phyloP scores from a whole-genome alignment of 2,113 vertebrate genomes.

The Phasianus colchicus region DNA sequence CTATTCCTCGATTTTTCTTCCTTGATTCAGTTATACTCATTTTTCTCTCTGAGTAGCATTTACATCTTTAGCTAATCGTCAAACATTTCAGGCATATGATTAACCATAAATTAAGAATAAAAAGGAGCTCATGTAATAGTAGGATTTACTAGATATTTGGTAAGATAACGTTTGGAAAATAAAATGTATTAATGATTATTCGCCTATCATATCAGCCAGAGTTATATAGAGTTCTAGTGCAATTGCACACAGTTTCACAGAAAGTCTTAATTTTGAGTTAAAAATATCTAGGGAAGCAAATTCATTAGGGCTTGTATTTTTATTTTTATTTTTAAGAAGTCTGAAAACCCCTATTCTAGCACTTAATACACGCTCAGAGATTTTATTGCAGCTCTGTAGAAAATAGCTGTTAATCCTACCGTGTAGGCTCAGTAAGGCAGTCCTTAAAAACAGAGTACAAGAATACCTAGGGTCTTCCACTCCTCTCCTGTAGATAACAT shows the following conservation, averaged over 20 bases:
- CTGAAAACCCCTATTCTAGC: constrained; percentile 3
- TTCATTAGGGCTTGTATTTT: neutral
- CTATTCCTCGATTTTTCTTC: neutral
- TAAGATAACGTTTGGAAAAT: neutral
- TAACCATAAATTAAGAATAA: neutral
- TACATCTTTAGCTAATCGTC: neutral
- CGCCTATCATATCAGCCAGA: neutral
- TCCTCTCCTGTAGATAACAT: neutral
- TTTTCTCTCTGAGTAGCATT: neutral
- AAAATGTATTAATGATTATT: neutral
- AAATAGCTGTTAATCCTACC: constrained; percentile 19
- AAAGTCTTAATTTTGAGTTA: constrained; percentile 29
- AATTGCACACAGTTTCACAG: neutral
- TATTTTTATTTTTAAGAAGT: neutral
- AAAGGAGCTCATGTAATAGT: neutral
- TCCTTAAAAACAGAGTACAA: neutral
- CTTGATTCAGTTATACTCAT: neutral
- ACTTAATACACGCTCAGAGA: neutral
- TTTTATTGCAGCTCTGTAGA: neutral
- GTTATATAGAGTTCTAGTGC: neutral
- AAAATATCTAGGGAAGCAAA: neutral
- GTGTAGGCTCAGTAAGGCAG: neutral
- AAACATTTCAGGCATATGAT: neutral
- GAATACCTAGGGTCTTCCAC: neutral
- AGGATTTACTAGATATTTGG: neutral